Conservation (phyloP, 2,888 invertebrate genomes). For the Crepidodera aurea region DNA sequence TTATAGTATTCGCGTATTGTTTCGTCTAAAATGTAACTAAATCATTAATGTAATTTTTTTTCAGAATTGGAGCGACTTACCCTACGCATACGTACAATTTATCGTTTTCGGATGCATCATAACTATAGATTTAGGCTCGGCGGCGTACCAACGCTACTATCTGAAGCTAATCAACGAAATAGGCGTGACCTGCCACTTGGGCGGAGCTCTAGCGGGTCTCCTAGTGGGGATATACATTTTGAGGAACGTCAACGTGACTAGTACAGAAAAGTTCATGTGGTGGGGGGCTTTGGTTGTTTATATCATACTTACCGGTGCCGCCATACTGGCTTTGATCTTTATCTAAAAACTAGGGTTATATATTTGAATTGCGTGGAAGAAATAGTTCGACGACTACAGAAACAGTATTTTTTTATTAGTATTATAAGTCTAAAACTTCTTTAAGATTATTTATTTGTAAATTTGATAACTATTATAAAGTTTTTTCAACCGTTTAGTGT, state of each 20-base stretch:
- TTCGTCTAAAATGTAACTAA: too few species aligned
- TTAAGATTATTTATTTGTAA: too few species aligned
- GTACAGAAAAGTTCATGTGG: constrained; percentile 69
- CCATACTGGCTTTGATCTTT: constrained; percentile 26
- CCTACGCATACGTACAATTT: constrained; percentile 85
- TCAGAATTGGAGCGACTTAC: constrained; percentile 97
- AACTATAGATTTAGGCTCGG: constrained; percentile 84
- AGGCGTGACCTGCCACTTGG: constrained; percentile 94
- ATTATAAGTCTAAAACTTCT: too few species aligned
- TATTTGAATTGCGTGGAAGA: too few species aligned
- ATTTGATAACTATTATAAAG: too few species aligned
- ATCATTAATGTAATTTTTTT: too few species aligned
- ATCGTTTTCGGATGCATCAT: constrained; percentile 81
- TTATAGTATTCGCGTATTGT: too few species aligned
- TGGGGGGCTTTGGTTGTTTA: constrained; percentile 77
- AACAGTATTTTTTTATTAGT: too few species aligned
- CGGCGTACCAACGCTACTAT: constrained; percentile 87
- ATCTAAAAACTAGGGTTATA: too few species aligned
- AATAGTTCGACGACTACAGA: too few species aligned
- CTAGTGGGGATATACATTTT: constrained; percentile 72
- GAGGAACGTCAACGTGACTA: constrained; percentile 68
- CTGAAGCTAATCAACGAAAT: constrained; percentile 71
- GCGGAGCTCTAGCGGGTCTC: constrained; percentile 84
- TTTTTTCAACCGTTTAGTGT: too few species aligned
- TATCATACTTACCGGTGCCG: constrained; percentile 70